phyloP scores from a whole-genome alignment of 2,797 vertebrate species.

The Argya squamiceps region DNA sequence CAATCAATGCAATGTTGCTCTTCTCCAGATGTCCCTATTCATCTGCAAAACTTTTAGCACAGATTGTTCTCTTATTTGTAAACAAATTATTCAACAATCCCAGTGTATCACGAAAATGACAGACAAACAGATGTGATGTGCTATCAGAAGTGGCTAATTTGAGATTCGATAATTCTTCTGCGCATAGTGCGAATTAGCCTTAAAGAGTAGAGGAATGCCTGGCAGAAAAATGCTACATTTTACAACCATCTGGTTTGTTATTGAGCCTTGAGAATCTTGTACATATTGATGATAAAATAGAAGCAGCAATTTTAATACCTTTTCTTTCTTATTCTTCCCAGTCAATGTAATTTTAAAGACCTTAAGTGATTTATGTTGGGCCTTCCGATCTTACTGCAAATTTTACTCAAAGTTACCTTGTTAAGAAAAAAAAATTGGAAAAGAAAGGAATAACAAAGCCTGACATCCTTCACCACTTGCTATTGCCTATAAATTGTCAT shows the following conservation, averaged over 20 bases:
- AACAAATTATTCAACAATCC: conserved; percentile 49
- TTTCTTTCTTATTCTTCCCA: not conserved
- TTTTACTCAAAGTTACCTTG: not conserved
- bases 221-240: not conserved
- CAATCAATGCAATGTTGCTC: not conserved
- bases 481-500: not conserved
- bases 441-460: not conserved
- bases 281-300: not conserved
- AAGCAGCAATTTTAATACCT: not conserved
- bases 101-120: not conserved
- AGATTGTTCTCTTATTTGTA: conserved; percentile 50
- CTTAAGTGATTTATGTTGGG: not conserved
- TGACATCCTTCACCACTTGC: not conserved
- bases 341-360: not conserved
- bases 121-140: conserved; percentile 41
- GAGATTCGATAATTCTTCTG: not conserved
- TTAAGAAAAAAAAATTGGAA: not conserved
- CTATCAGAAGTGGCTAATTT: conserved; percentile 7
- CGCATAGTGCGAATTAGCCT: not conserved
- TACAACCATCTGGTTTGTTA: not conserved
- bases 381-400: not conserved
- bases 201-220: conserved; percentile 13
- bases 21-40: conserved; percentile 45
- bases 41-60: conserved; percentile 49
- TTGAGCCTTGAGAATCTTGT: not conserved